These are phyloP conservation scores for Pocillopora meandrina DNA, from an alignment of 92 coral and sea anemone species.

Conservation along the genomic window DNA sequence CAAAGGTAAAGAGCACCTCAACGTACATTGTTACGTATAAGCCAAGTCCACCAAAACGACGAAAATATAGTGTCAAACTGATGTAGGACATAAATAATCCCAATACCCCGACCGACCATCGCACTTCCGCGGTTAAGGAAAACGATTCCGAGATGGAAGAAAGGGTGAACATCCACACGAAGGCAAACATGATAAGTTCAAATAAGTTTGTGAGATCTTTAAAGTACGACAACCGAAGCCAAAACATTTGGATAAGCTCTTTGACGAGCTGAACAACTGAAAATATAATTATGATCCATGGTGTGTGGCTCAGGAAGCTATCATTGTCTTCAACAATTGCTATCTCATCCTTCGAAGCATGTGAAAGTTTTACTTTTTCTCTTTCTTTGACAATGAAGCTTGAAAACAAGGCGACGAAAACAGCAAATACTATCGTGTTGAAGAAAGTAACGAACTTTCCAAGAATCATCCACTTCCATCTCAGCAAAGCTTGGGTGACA, in stretches of 20 bases:
- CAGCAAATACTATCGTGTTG: conserved; percentile 42
- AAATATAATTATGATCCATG: conserved; percentile 37
- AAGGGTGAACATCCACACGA: conserved; percentile 36
- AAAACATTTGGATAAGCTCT: conserved; percentile 63
- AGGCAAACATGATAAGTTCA: conserved; percentile 47
- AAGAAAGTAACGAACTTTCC: conserved; percentile 67
- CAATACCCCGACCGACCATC: conserved; percentile 73
- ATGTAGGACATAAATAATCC: conserved; percentile 65
- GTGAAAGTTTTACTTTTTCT: conserved; percentile 21
- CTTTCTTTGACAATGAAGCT: conserved; percentile 64
- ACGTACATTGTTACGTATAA: conserved; percentile 89
- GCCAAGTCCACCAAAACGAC: conserved; percentile 73
- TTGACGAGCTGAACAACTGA: conserved; percentile 33
- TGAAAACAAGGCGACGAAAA: conserved; percentile 59
- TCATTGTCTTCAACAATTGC: background rate
- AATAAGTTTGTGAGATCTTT: conserved; percentile 59
- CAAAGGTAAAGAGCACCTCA: conserved; percentile 75
- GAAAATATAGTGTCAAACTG: conserved; percentile 63
- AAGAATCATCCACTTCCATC: conserved; percentile 75
- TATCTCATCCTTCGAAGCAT: background rate
- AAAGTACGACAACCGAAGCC: conserved; percentile 64
- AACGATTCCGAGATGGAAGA: conserved; percentile 46
- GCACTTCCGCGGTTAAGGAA: conserved; percentile 28
- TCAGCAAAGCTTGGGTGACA: conserved; percentile 67
- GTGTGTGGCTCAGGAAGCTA: background rate